phyloP scores from a whole-genome alignment of 2,797 vertebrate genomes.

The Onychomys leucogaster region DNA sequence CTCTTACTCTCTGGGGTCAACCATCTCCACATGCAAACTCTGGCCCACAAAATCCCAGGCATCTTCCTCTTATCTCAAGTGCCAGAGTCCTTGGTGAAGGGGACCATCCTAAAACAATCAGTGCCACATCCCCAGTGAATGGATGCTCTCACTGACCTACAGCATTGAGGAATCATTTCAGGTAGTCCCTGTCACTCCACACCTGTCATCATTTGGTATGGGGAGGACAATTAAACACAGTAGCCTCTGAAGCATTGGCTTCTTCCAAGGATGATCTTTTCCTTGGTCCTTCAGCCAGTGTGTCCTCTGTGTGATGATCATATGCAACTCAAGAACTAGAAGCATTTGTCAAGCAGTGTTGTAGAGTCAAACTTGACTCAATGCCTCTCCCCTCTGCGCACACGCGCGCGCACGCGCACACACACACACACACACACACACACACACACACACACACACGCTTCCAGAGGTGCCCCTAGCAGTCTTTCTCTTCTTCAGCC shows the following conservation, averaged over 20 bases:
- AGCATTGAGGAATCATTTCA: accelerated
- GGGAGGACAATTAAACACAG: background rate
- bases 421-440: background rate
- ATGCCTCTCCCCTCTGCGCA: accelerated
- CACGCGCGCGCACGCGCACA: background rate
- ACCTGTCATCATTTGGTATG: background rate
- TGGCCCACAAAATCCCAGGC: background rate
- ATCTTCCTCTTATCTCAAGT: background rate
- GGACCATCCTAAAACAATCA: background rate
- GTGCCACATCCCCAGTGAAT: background rate
- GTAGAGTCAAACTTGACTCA: background rate
- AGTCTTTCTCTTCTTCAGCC: background rate
- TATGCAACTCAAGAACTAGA: background rate
- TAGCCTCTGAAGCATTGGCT: background rate
- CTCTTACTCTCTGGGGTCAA: background rate
- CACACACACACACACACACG: background rate
- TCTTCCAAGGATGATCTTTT: background rate
- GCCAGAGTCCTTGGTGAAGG: background rate
- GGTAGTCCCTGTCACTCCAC: no score
- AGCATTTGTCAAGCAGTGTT: no score
- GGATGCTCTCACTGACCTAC: background rate
- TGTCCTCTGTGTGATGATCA: background rate
- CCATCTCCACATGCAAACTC: background rate
- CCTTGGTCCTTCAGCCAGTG: accelerated
- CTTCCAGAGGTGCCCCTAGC: accelerated